Evolutionary conservation across 2,888 invertebrate species (phyloP), one percentile per base, ranked within the genome.

Genomic region (Cephus sareptanus): DNA sequence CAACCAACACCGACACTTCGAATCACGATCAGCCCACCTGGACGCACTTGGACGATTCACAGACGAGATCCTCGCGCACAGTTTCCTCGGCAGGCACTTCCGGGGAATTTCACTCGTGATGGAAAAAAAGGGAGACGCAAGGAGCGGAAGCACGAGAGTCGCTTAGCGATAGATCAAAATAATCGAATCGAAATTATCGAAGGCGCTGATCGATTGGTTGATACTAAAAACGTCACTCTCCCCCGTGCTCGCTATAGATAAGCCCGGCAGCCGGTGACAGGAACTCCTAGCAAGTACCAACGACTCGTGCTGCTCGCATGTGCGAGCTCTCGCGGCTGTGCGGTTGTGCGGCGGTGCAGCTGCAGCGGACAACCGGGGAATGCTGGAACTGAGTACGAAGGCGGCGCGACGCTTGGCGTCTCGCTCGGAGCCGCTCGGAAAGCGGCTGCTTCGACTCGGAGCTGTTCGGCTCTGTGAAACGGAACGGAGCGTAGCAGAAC

Each of bases 301-400:
- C 40, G 40, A 40, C 56, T 56, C 56, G 56, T 56, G 56, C 37
- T 33, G 71, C 71, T 31, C 71, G 75, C 70, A 78, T 15, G 69
- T 23, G 69, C 35, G 9, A 34, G 68, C 69, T 69, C 56, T 37
- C 73, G 31, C 23, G 34, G 23, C 23, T 68, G 73, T 30, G 73
- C 31, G 69, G 75, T 69, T 35, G 75, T 69, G 83, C 81, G 85
- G 84, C 87, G 87, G 86, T 90, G 89, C 90, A 90, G 89, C 89
- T 89, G 89, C 87, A 34, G 35, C 74, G 74, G 74, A 84, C 87
- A 85, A 88, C 85, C 84, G 86, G 87, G 87, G 89, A 89, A 90
- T 88, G 89, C 88, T 87, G 88, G 86, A 89, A 87, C 89, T 85
- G 85, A 56, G 85, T 86, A 85, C 86, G 87, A 87, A 88, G 89